Base-by-base conservation (phyloP, 2,113 vertebrate genomes). In the Oryzias celebensis region DNA sequence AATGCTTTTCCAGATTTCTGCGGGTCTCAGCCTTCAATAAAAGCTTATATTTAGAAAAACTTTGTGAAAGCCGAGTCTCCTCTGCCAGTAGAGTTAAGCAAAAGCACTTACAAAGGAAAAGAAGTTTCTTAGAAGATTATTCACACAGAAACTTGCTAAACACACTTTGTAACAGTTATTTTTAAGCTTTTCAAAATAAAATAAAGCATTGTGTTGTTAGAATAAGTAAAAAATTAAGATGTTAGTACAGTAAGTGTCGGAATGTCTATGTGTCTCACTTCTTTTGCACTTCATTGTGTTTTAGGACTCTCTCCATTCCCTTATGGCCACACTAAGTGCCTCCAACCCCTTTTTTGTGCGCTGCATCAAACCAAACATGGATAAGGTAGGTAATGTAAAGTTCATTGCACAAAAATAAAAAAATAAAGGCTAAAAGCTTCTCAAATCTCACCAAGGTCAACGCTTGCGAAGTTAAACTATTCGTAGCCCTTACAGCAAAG, bases 321-420 rank as follows among this genome's bases (percentile, higher is more conserved):
- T 96, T 69, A 97, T 97, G 95, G 94, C 92, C 46, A 96, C 93
- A 0, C 92, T 97, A 61, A 95, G 93, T 82, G 90, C 92, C 61
- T 96, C 93, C 74, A 96, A 97, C 73, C 95, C 95, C 1, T 95
- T 97, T 82, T 97, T 97, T 85, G 94, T 97, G 46, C 95, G 95
- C 78, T 97, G 95, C 90, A 95, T 97, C 85, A 97, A 97, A 88
- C 95, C 95, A 77, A 97, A 97, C 80, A 93, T 93, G 82, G 90
- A 94, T 67, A 97, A 97, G 94, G 95, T 95, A 81, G 69, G 81
- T 87, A 66, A 74, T 50, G 55, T 58, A 69, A 67, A 81, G 76
- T 80, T 71, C 31, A 63, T 46, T 57, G 50, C 71, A 69, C 46
- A 54, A 79, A 22, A 43, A 15, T 49, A 28, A 47, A 59, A 66